These are phyloP conservation scores for Ataeniobius toweri DNA, from an alignment of 2,797 vertebrate species.

Conservation along the genomic window DNA sequence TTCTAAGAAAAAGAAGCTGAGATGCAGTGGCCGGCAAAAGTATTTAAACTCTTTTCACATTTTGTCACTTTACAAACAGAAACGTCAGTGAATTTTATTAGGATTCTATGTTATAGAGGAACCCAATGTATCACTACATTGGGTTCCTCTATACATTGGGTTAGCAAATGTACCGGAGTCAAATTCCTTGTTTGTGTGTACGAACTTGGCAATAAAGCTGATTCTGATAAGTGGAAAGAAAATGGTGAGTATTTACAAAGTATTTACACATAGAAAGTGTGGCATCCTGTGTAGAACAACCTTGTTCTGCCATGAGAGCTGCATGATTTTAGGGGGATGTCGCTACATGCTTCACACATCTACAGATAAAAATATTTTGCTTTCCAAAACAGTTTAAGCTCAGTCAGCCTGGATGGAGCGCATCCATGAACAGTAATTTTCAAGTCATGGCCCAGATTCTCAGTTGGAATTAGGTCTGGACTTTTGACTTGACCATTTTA, in stretches of 20 bases:
- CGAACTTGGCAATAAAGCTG: too few relatives aligned
- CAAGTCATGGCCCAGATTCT: neutral
- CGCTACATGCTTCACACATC: neutral
- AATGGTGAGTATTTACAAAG: neutral
- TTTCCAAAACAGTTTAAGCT: neutral
- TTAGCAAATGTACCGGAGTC: too few relatives aligned
- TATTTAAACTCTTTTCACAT: neutral
- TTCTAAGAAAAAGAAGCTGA: neutral
- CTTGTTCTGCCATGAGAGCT: neutral
- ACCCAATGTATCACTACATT: neutral
- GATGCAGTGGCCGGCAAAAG: neutral
- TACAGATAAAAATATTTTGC: neutral
- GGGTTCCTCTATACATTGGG: too few relatives aligned
- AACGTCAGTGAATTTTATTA: neutral
- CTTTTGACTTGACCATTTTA: too few relatives aligned
- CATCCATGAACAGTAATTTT: neutral
- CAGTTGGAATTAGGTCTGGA: too few relatives aligned
- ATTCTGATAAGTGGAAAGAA: neutral
- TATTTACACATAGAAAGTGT: neutral
- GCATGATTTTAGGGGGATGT: neutral
- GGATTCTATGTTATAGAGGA: neutral
- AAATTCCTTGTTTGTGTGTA: too few relatives aligned
- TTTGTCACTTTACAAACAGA: neutral
- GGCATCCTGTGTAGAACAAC: too few relatives aligned
- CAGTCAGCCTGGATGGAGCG: neutral